These are phyloP conservation scores for Desmodus rotundus DNA, from an alignment of 2,113 vertebrate genomes.

Conservation along the genomic window DNA sequence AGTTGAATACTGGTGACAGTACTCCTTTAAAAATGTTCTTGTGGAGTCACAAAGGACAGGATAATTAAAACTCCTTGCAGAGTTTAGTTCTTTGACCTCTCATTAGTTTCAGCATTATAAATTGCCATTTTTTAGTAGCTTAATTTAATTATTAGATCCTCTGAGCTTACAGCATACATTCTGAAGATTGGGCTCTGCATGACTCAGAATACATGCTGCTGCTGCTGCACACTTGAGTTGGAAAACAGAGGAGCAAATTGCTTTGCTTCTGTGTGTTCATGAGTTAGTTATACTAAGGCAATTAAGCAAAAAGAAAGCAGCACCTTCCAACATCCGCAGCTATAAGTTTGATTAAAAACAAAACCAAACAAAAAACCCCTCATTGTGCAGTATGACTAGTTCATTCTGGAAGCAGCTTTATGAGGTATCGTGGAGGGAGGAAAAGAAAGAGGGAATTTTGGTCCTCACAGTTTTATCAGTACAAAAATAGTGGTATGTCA, in stretches of 20 bases:
- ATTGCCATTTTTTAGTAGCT: slow-evolving; percentile 63
- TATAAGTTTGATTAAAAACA: not conserved
- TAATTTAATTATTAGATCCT: slow-evolving; percentile 70
- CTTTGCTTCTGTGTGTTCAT: slow-evolving; percentile 14
- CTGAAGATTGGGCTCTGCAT: slow-evolving; percentile 17
- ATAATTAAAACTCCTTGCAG: slow-evolving; percentile 67
- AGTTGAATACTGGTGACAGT: slow-evolving; percentile 23
- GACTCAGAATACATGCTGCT: slow-evolving; percentile 14
- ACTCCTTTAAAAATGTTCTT: slow-evolving; percentile 60
- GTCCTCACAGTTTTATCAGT: slow-evolving; percentile 67
- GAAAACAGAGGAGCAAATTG: slow-evolving; percentile 43
- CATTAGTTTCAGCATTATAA: slow-evolving; percentile 68
- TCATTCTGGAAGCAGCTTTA: slow-evolving; percentile 50
- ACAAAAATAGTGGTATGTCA: slow-evolving; percentile 63
- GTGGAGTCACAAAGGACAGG: slow-evolving; percentile 41
- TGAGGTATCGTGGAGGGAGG: slow-evolving; percentile 29
- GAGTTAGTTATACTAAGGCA: slow-evolving; percentile 30
- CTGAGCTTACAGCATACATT: slow-evolving; percentile 51
- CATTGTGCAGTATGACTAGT: slow-evolving; percentile 28
- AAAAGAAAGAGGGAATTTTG: slow-evolving; percentile 28
- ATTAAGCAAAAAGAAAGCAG: slow-evolving; percentile 5
- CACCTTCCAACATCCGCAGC: not conserved
- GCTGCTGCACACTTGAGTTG: not conserved
- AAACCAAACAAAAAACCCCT: slow-evolving; percentile 24
- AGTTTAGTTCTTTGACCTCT: slow-evolving; percentile 67